These are phyloP conservation scores for Melikaiella ostensackeni DNA, from an alignment of 2,888 invertebrate genomes.

Conservation along the genomic window DNA sequence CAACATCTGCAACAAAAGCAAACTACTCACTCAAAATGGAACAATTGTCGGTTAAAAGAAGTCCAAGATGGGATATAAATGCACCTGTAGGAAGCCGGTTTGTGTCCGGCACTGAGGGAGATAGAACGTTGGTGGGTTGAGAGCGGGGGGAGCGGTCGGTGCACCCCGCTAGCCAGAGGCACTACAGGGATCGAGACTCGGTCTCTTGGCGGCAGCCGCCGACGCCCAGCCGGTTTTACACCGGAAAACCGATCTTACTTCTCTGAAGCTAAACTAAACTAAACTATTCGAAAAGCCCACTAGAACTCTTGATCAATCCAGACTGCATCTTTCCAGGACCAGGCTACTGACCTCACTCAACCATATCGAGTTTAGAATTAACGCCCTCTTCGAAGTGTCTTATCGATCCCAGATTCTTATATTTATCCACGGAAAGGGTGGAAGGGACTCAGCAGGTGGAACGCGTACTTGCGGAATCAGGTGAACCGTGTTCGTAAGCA, in stretches of 20 bases:
- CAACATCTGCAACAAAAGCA: background rate
- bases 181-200: constrained; percentile 68
- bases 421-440: background rate
- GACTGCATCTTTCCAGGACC: constrained; percentile 7
- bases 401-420: background rate
- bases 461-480: constrained; percentile 21
- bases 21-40: background rate
- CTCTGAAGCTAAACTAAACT: constrained; percentile 16
- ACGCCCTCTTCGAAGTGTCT: background rate
- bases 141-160: constrained; percentile 61
- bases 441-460: constrained; percentile 4
- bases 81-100: constrained; percentile 60
- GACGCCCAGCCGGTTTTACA: constrained; percentile 74
- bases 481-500: constrained; percentile 25
- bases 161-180: constrained; percentile 71
- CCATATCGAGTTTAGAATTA: background rate
- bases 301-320: constrained; percentile 25
- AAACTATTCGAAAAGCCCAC: constrained; percentile 30
- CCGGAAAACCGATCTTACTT: constrained; percentile 60
- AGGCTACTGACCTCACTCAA: constrained; percentile 39
- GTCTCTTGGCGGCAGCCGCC: constrained; percentile 67
- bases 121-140: constrained; percentile 58
- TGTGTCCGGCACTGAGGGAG: constrained; percentile 66
- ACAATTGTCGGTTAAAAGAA: background rate
- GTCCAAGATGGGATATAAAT: constrained; percentile 6